Evolutionary conservation across 2,888 invertebrate species (phyloP), one percentile per base, ranked within the genome.

Genomic region (Dascillus cervinus): DNA sequence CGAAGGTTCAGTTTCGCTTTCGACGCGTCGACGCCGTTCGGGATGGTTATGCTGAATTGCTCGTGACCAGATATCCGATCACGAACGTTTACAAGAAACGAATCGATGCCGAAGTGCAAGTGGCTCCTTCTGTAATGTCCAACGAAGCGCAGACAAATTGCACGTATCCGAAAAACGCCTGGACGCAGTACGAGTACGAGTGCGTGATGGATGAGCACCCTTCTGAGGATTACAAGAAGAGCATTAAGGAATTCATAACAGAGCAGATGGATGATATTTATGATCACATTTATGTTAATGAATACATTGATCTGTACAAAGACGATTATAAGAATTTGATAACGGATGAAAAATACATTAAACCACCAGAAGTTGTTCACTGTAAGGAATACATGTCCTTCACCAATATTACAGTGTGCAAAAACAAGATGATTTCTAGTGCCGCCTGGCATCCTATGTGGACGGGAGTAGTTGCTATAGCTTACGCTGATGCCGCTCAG

Each of bases 381-480:
- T 63, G 67, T 46, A 64, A 69, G 32, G 75, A 76, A 41, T 71
- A 74, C 41, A 69, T 77, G 26, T 77, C 78, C 48, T 81, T 82
- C 49, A 75, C 76, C 12, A 75, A 82, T 50, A 74, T 79, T 2
- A 53, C 64, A 1, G 67, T 73, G 50, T 79, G 78, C 37, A 73
- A 73, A 53, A 71, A 76, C 37, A 81, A 80, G 46, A 77, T 72
- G 56, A 73, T 86, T 20, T 73, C 77, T 3, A 67, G 72, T 37
- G 67, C 76, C 8, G 68, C 69, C 37, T 86, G 84, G 77, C 84
- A 84, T 64, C 82, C 79, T 0, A 69, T 75, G 58, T 71, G 78
- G 69, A 72, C 79, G 0, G 85, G 83, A 1, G 69, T 79, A 5
- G 70, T 78, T 2, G 81, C 77, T 1, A 70, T 77, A 15, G 68